Evolutionary conservation across 2,888 invertebrate species (phyloP).

Genomic region (Taphrorychus bicolor): DNA sequence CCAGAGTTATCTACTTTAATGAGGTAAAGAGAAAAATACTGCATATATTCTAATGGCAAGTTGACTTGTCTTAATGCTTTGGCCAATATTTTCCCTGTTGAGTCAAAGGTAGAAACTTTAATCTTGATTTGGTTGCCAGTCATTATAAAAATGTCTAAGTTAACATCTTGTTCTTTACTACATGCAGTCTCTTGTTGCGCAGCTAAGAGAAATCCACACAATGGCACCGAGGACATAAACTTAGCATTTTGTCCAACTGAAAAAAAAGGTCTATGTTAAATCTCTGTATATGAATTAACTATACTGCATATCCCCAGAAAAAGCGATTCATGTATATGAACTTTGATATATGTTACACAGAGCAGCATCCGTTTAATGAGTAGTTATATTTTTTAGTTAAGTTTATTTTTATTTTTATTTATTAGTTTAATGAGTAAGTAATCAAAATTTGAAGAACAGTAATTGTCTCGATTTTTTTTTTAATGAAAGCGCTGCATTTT

Average conservation of each 20-base stretch:
- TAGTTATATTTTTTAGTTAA: too few relatives aligned
- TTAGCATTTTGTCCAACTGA: constrained; percentile 85
- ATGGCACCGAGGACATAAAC: constrained; percentile 78
- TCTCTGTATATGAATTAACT: too few relatives aligned
- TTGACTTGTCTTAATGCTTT: constrained; percentile 83
- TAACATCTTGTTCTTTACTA: constrained; percentile 72
- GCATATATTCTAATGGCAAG: constrained; percentile 78
- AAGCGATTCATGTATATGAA: too few relatives aligned
- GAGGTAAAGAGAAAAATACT: constrained; percentile 91
- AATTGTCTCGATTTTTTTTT: too few relatives aligned
- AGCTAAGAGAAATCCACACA: constrained; percentile 86
- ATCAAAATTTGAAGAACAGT: too few relatives aligned
- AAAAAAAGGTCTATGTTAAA: constrained; percentile 17
- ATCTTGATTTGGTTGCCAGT: constrained; percentile 86
- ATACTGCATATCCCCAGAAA: too few relatives aligned
- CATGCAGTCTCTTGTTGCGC: constrained; percentile 90
- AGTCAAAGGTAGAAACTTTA: constrained; percentile 80
- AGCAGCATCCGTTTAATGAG: too few relatives aligned
- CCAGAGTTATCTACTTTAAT: constrained; percentile 79
- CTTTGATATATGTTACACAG: too few relatives aligned
- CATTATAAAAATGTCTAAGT: constrained; percentile 83
- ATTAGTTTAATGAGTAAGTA: too few relatives aligned
- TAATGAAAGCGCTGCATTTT: too few relatives aligned
- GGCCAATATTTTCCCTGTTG: constrained; percentile 83
- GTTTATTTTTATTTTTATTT: too few relatives aligned